Percentiles rank a stretch among this genome's conserved stretches.
phyloP scores from a whole-genome alignment of 2,113 vertebrate genomes.

The Mesembrinibis cayennensis region DNA sequence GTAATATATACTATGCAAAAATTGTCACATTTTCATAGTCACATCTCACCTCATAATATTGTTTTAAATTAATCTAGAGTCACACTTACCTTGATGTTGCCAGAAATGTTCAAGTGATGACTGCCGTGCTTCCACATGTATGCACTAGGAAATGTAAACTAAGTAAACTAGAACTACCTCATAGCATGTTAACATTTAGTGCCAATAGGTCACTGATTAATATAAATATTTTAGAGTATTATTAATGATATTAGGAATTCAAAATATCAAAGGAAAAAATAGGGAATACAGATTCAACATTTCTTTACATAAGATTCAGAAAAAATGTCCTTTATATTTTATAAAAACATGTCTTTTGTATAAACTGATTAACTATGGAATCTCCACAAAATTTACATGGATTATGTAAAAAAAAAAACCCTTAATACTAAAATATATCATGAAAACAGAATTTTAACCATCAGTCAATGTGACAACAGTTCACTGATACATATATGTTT shows the following conservation, averaged over 20 bases:
- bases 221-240: background rate
- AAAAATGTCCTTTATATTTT: background rate
- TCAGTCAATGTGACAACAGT: background rate
- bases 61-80: background rate
- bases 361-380: background rate
- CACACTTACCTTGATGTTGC: background rate
- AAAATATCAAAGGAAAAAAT: background rate
- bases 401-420: background rate
- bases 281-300: background rate
- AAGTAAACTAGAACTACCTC: background rate
- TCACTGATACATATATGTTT: background rate
- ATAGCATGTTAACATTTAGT: background rate
- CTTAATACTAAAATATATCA: background rate
- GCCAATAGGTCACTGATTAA: background rate
- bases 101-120: background rate
- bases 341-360: background rate
- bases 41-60: background rate
- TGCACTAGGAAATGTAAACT: background rate
- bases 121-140: background rate
- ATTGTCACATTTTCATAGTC: background rate
- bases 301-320: background rate
- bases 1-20: background rate
- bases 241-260: background rate
- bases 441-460: background rate
- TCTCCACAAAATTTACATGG: background rate